Base-by-base conservation (phyloP, 2,113 vertebrate species). In the Eublepharis macularius region DNA sequence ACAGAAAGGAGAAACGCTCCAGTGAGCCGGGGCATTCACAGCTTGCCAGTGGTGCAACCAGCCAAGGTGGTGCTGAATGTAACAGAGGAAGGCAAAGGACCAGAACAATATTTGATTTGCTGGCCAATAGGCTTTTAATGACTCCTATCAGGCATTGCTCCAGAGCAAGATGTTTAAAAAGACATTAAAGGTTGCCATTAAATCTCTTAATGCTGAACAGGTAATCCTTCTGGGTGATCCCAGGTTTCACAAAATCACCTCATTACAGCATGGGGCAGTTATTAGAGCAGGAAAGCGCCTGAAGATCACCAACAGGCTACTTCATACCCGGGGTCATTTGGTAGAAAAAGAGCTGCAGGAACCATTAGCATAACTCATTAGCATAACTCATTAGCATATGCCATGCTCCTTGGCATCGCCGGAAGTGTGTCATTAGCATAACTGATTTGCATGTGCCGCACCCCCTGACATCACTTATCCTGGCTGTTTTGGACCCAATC, bases 61-160 rank as follows among this genome's bases (percentile, higher is more conserved):
- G 14, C 60, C 39, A n/a, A 76, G 74, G 26, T 76, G 47, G 63
- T 26, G 6, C 17, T 32, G 69, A 47, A 66, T 66, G 8, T 13
- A 12, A 13, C 16, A 13, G 45, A 14, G 10, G 63, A 66, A n/a
- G 75, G 14, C 68, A 49, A 69, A 12, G 43, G 11, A 51, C n/a
- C 45, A 69, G 45, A 69, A 1, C 57, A 60, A 17, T 0, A 0
- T 9, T 12, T 4, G 36, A 49, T 8, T 21, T 19, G 51, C 41
- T 41, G 26, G 54, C 21, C 5, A 32, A 2, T 68, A 24, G 70
- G 4, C 65, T 32, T 49, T 49, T 24, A 21, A 5, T 32, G 43
- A 65, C 68, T 78, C 68, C 78, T 0, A 0, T 69, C 65, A n/a
- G 26, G 26, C 29, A 0, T 0, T 0, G 14, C 0, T 8, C 26